phyloP scores from a whole-genome alignment of 2,797 vertebrate genomes.

The Malurus leucopterus region DNA sequence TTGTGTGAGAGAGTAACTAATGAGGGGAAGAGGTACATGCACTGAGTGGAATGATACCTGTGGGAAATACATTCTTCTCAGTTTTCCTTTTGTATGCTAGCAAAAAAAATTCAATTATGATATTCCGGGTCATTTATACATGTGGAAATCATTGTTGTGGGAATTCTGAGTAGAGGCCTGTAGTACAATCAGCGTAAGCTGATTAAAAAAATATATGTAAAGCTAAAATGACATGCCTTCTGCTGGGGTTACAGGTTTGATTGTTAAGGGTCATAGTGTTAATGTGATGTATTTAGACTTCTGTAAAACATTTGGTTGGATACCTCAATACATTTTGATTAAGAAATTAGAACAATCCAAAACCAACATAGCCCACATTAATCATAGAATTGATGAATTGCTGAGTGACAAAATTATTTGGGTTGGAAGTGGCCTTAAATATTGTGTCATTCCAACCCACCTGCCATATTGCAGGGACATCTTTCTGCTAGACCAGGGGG shows the following conservation, averaged over 20 bases:
- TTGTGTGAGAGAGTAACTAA: not conserved
- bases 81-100: not conserved
- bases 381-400: not conserved
- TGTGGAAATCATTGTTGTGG: not conserved
- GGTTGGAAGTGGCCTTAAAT: not conserved
- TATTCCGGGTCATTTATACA: not conserved
- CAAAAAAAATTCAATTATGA: not conserved
- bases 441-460: not conserved
- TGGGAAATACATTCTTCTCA: not conserved
- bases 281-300: not conserved
- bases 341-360: not conserved
- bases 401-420: not conserved
- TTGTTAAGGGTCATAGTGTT: not conserved
- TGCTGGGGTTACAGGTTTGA: not conserved
- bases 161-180: not conserved
- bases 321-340: not conserved
- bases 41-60: not conserved
- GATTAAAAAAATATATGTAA: not conserved
- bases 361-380: not conserved
- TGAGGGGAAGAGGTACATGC: not conserved
- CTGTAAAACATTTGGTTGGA: not conserved
- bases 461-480: fast-evolving
- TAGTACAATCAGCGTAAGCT: not conserved
- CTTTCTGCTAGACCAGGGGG: not conserved
- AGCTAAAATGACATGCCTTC: not conserved